Percentiles rank a stretch among this genome's conserved stretches.
These are phyloP conservation scores for Sceloporus tristichus DNA, from an alignment of 2,113 vertebrate species.

Conservation along the genomic window DNA sequence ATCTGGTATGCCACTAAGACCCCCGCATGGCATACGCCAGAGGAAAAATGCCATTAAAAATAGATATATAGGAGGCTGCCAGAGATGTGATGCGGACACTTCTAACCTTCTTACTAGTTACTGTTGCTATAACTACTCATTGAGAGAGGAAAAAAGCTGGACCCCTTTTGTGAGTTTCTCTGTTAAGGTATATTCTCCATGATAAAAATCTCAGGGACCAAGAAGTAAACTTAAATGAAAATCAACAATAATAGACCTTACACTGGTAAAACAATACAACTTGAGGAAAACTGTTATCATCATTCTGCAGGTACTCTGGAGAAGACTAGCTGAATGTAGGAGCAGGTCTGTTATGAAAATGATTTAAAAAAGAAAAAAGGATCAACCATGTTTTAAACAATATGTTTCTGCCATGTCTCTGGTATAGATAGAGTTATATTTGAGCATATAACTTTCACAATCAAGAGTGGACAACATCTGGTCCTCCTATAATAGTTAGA, in stretches of 20 bases:
- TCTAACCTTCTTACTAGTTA: background rate
- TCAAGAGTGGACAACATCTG: background rate
- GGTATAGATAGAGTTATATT: conserved; percentile 11
- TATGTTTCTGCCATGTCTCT: no score
- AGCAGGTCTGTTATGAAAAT: background rate
- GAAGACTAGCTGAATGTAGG: background rate
- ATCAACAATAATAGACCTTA: background rate
- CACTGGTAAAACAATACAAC: conserved; percentile 3
- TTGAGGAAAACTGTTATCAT: conserved; percentile 2
- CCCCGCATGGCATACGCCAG: background rate
- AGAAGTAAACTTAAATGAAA: conserved; percentile 37
- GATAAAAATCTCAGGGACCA: conserved; percentile 34
- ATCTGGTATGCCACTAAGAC: conserved; percentile 11
- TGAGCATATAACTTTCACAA: conserved; percentile 35
- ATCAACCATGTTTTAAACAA: no score
- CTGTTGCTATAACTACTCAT: background rate
- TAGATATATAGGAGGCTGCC: fast-evolving
- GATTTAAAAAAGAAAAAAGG: no score
- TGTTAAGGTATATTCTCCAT: background rate
- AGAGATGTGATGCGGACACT: background rate
- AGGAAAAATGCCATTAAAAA: background rate
- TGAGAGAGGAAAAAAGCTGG: background rate
- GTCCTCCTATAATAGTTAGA: no score
- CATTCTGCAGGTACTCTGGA: background rate
- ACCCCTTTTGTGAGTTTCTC: conserved; percentile 3